Conservation (phyloP, 2,888 invertebrate genomes). For the Macroteleia sp. region DNA sequence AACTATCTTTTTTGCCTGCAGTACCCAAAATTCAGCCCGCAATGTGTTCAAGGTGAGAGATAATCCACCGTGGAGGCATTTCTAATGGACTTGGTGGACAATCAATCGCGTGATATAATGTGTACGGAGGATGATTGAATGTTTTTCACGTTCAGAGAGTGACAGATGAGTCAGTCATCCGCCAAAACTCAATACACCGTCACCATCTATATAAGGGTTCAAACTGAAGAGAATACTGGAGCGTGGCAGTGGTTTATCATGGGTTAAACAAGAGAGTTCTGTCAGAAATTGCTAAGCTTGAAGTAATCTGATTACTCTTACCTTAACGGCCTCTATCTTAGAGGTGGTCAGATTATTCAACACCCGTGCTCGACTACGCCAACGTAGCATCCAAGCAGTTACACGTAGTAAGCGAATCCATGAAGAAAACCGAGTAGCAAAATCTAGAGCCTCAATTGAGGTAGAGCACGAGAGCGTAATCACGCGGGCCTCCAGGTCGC, state of each 20-base stretch:
- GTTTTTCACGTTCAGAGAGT: background rate
- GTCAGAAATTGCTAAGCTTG: background rate
- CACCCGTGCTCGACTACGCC: background rate
- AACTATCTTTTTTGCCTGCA: background rate
- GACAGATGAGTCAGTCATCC: background rate
- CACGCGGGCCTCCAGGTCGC: background rate
- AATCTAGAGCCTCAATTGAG: background rate
- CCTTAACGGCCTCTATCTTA: background rate
- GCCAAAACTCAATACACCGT: background rate
- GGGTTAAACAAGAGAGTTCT: too few species aligned
- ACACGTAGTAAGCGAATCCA: background rate
- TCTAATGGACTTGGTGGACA: background rate
- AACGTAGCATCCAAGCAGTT: background rate
- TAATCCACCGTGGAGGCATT: background rate
- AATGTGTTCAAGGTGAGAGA: background rate
- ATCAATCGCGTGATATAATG: background rate
- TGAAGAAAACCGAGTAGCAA: background rate
- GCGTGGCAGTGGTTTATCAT: background rate
- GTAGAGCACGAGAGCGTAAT: background rate
- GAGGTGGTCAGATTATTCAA: background rate
- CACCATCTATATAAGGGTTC: background rate
- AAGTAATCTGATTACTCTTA: background rate
- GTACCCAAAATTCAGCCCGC: background rate
- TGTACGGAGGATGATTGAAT: background rate
- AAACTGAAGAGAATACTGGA: background rate